Conservation (phyloP, 2,888 invertebrate species). For the Sarcophaga caerulescens region DNA sequence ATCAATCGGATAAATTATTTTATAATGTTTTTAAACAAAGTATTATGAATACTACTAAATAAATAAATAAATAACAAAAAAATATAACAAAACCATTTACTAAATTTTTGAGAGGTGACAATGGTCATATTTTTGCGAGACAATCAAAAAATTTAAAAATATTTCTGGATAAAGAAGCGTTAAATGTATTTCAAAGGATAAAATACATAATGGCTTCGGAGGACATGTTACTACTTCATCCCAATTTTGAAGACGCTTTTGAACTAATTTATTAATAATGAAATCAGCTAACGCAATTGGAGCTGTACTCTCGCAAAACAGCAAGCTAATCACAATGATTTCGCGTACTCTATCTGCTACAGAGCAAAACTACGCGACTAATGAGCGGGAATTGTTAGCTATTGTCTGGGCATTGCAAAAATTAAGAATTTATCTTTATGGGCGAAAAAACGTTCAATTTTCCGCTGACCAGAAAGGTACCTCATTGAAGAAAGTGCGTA, state of each 20-base stretch:
- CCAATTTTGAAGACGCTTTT: slow-evolving; percentile 60
- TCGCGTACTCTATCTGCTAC: slow-evolving; percentile 28
- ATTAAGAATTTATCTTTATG: slow-evolving; percentile 32
- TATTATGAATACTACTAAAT: too few relatives aligned
- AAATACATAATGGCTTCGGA: background rate
- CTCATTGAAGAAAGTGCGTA: too few relatives aligned
- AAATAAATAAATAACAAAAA: too few relatives aligned
- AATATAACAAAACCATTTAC: slow-evolving; percentile 3
- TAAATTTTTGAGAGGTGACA: slow-evolving; percentile 56
- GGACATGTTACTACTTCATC: background rate
- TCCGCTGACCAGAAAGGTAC: slow-evolving; percentile 19
- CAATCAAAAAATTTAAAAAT: slow-evolving; percentile 25
- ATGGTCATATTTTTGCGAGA: slow-evolving; percentile 38
- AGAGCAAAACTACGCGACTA: slow-evolving; percentile 46
- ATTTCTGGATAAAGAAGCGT: slow-evolving; percentile 10
- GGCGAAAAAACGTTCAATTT: slow-evolving; percentile 22
- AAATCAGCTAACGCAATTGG: slow-evolving; percentile 26
- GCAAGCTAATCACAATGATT: slow-evolving; percentile 49
- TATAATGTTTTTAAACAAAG: too few relatives aligned
- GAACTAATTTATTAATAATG: too few relatives aligned
- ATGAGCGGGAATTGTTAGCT: slow-evolving; percentile 49
- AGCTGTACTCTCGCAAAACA: slow-evolving; percentile 43
- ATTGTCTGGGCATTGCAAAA: slow-evolving; percentile 52
- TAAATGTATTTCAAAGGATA: slow-evolving; percentile 13
- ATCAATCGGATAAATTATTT: too few relatives aligned